Percentiles rank a stretch among this genome's conserved stretches.
Evolutionary conservation across 2,113 vertebrate species (phyloP).

Genomic region (Thinocorus orbignyianus): DNA sequence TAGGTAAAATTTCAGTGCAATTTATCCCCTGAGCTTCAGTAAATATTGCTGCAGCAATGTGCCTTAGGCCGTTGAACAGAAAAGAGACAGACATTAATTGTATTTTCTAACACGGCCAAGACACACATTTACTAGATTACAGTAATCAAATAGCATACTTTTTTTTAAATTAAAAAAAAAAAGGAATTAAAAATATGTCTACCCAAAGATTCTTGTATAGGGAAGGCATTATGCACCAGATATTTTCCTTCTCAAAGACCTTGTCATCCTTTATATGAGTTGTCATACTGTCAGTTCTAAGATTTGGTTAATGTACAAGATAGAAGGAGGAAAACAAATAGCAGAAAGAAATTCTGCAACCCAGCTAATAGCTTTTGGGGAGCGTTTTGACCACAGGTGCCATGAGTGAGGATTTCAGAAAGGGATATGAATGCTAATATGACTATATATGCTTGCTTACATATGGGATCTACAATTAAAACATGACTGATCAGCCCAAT

Average conservation of each 20-base stretch:
- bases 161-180: not conserved
- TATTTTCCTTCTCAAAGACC: conserved; percentile 23
- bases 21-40: conserved; percentile 30
- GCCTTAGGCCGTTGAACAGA: not conserved
- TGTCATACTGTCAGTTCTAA: not conserved
- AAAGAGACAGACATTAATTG: conserved; percentile 24
- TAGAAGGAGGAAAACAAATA: not conserved
- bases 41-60: conserved; percentile 17
- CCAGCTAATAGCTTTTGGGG: not conserved
- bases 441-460: not conserved
- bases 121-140: conserved; percentile 21
- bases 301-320: not conserved
- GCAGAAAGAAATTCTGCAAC: not conserved
- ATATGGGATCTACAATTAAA: not conserved
- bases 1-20: not conserved
- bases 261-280: not conserved
- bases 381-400: not conserved
- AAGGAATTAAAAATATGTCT: not conserved
- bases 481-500: not conserved
- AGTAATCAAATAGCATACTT: not conserved
- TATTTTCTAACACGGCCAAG: conserved; percentile 18
- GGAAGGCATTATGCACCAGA: not conserved
- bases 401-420: not conserved
- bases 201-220: not conserved
- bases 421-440: not conserved